These are phyloP conservation scores for Habrosyne pyritoides DNA, from an alignment of 2,888 invertebrate genomes.

Conservation along the genomic window DNA sequence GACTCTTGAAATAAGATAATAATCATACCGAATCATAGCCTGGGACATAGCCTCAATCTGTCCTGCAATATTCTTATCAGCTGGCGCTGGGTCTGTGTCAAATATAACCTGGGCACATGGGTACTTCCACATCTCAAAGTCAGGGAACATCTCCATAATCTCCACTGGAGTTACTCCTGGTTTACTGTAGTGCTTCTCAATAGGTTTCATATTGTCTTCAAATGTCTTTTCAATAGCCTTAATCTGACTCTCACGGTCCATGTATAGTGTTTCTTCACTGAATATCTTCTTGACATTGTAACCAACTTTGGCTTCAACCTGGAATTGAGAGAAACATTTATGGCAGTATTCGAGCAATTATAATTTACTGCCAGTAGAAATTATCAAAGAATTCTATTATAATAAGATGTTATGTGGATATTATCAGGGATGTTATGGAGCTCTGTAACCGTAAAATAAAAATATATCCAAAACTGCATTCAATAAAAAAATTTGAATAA, in stretches of 20 bases:
- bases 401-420: too few relatives aligned
- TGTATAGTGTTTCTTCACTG: conserved; percentile 95
- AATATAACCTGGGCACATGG: conserved; percentile 99
- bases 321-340: conserved; percentile 19
- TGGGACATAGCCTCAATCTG: conserved; percentile 99
- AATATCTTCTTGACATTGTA: conserved; percentile 98
- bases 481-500: too few relatives aligned
- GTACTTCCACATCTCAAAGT: conserved; percentile 98
- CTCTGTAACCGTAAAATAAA: too few relatives aligned
- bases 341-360: too few relatives aligned
- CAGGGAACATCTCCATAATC: conserved; percentile 93
- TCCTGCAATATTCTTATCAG: conserved; percentile 92
- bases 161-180: conserved; percentile 96
- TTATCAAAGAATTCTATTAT: too few relatives aligned
- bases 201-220: conserved; percentile 92
- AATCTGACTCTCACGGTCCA: conserved; percentile 98
- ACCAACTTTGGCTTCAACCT: conserved; percentile 99
- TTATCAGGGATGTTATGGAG: too few relatives aligned
- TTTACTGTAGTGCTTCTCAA: conserved; percentile 98
- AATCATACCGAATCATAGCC: conserved; percentile 95
- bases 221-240: conserved; percentile 99
- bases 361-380: too few relatives aligned
- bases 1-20: neutral
- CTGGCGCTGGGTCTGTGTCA: conserved; percentile 98
- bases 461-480: too few relatives aligned